Evolutionary conservation across 2,888 invertebrate genomes (phyloP).

Genomic region (Rhodophaea formosa): DNA sequence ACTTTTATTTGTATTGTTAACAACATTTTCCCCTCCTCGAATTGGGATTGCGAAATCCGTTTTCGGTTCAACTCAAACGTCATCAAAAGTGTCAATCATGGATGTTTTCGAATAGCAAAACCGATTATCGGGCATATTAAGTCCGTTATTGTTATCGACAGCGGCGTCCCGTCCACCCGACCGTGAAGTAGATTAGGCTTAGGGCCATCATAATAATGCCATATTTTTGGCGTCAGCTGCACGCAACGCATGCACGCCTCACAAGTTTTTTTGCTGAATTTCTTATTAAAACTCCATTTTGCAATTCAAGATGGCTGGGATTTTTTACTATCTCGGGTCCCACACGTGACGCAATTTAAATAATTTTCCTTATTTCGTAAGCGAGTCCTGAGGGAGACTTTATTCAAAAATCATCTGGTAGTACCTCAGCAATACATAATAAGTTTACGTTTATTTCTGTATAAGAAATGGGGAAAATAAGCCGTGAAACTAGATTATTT

Average conservation of each 20-base stretch:
- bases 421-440: too few species aligned
- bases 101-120: constrained; percentile 78
- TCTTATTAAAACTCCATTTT: constrained; percentile 47
- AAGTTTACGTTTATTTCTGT: too few species aligned
- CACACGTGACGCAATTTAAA: constrained; percentile 18
- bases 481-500: too few species aligned
- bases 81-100: constrained; percentile 78
- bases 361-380: constrained; percentile 21
- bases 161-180: constrained; percentile 62
- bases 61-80: constrained; percentile 61
- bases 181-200: constrained; percentile 72
- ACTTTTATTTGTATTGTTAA: constrained; percentile 36
- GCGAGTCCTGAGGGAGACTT: background rate
- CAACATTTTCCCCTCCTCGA: constrained; percentile 31
- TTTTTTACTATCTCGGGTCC: constrained; percentile 20
- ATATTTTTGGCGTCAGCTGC: constrained; percentile 79
- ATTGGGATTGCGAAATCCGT: constrained; percentile 46
- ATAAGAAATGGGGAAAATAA: too few species aligned
- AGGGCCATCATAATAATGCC: constrained; percentile 76
- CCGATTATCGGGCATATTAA: constrained; percentile 80
- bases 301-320: constrained; percentile 27
- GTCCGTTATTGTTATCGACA: constrained; percentile 79
- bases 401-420: too few species aligned
- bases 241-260: constrained; percentile 62
- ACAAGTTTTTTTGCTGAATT: constrained; percentile 46